phyloP scores from a whole-genome alignment of 2,113 vertebrate genomes.

The Dasyprocta punctata region DNA sequence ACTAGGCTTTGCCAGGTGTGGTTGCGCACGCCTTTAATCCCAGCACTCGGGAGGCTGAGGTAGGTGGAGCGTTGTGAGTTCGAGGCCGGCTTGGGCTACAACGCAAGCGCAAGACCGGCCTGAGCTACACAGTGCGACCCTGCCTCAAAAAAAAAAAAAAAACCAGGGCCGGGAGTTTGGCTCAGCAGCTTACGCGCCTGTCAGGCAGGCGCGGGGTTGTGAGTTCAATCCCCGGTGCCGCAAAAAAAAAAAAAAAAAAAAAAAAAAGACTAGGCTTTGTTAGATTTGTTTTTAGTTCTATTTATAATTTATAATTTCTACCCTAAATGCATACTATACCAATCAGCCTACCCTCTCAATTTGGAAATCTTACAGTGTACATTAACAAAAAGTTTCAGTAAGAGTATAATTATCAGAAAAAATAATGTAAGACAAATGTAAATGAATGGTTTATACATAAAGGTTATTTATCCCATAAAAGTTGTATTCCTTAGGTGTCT shows the following conservation, averaged over 20 bases:
- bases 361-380: neutral
- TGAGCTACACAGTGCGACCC: too few relatives aligned
- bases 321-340: neutral
- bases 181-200: too few relatives aligned
- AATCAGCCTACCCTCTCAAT: neutral
- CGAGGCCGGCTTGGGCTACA: too few relatives aligned
- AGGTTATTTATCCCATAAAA: neutral
- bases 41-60: too few relatives aligned
- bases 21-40: too few relatives aligned
- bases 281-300: neutral
- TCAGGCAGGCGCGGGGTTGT: too few relatives aligned
- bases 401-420: neutral
- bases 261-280: neutral
- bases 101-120: too few relatives aligned
- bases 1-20: neutral
- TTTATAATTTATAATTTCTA: neutral
- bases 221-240: too few relatives aligned
- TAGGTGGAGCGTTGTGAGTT: too few relatives aligned
- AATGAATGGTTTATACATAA: neutral
- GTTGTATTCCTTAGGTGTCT: neutral
- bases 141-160: too few relatives aligned
- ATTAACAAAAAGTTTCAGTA: neutral
- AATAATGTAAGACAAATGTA: neutral
- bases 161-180: too few relatives aligned
- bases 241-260: too few relatives aligned